These are phyloP conservation scores for Rhynchomys soricoides DNA, from an alignment of 2,113 vertebrate genomes.

Conservation along the genomic window DNA sequence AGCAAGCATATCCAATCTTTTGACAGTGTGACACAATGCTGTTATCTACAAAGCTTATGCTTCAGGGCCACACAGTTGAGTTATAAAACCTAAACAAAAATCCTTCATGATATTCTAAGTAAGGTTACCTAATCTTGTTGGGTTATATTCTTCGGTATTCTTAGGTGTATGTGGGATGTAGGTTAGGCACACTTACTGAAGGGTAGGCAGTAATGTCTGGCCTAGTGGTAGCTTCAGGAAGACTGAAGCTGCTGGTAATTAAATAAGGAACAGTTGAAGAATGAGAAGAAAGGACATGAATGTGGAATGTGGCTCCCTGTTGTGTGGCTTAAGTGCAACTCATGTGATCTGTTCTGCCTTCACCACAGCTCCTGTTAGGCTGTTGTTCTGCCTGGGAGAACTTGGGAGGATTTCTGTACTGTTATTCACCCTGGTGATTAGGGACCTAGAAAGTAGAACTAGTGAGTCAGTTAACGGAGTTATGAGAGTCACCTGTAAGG, in stretches of 20 bases:
- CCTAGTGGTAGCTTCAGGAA: background rate
- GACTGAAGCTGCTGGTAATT: constrained; percentile 2
- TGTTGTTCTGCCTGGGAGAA: constrained; percentile 18
- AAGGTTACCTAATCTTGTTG: background rate
- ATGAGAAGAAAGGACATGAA: constrained; percentile 9
- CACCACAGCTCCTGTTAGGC: constrained; percentile 13
- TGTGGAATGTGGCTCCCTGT: background rate
- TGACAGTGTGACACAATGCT: no score
- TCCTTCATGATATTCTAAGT: background rate
- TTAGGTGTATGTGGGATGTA: background rate
- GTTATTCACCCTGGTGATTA: constrained; percentile 14
- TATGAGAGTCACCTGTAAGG: background rate
- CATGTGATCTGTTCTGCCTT: background rate
- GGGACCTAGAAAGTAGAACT: constrained; percentile 46
- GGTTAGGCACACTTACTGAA: background rate
- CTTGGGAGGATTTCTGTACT: constrained; percentile 15
- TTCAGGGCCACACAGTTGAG: background rate
- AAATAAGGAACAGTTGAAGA: constrained; percentile 3
- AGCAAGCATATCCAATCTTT: background rate
- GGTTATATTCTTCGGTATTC: background rate
- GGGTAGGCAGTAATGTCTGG: background rate
- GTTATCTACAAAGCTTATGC: background rate
- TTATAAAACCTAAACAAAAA: background rate
- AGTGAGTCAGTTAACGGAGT: constrained; percentile 8
- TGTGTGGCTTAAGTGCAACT: background rate